phyloP scores from a whole-genome alignment of 2,797 vertebrate species.

The Ceryle rudis region DNA sequence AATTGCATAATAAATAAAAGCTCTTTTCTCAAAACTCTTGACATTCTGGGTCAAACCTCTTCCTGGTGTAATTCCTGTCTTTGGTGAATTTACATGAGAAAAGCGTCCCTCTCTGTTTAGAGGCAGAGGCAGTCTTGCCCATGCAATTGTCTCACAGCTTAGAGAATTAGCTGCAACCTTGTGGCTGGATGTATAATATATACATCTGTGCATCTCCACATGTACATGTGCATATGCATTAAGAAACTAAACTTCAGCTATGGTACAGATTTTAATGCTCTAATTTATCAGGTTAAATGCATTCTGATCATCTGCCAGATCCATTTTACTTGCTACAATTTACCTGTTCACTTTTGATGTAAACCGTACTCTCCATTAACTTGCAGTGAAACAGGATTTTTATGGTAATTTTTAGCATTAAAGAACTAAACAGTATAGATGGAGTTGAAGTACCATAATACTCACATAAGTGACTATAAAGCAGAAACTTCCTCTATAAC shows the following conservation, averaged over 20 bases:
- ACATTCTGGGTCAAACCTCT: constrained; percentile 43
- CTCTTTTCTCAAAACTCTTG: constrained; percentile 34
- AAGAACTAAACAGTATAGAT: neutral
- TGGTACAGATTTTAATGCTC: neutral
- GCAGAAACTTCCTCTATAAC: neutral
- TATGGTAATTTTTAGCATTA: constrained; percentile 52
- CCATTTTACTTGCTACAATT: constrained; percentile 19
- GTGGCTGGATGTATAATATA: neutral
- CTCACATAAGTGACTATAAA: neutral
- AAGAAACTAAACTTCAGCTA: neutral
- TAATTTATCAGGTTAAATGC: constrained; percentile 46
- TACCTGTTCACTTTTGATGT: constrained; percentile 17
- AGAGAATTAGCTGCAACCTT: constrained; percentile 20
- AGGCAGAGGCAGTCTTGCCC: neutral
- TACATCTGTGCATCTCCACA: neutral
- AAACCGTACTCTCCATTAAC: neutral
- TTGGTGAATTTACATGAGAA: constrained; percentile 25
- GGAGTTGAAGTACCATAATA: neutral
- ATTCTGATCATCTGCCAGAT: constrained; percentile 9
- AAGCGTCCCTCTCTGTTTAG: neutral
- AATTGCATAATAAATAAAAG: constrained; percentile 54
- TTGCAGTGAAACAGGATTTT: constrained; percentile 48
- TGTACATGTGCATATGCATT: neutral
- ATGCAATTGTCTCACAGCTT: constrained; percentile 21
- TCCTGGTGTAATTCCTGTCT: neutral